Evolutionary conservation across 2,888 invertebrate genomes (phyloP), one percentile per base, ranked within the genome.

Genomic region (Onchidella celtica): DNA sequence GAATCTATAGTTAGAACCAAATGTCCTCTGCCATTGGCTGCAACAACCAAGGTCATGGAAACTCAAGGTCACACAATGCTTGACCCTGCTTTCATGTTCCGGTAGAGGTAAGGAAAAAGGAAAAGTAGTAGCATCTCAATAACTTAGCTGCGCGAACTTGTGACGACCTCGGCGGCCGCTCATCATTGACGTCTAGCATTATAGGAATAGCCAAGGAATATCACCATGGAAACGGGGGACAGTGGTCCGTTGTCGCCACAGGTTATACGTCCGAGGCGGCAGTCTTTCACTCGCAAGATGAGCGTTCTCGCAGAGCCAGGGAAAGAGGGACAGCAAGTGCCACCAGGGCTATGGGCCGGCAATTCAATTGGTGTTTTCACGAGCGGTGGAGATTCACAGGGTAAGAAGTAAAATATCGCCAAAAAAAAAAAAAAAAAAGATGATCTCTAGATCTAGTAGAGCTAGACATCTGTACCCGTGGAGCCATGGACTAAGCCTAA

Each of bases 301-400:
- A 91, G 91, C 77, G 87, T 90, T 61, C 83, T 88, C 81, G 88
- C 86, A 14, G 87, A 87, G 9, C 88, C 88, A 57, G 92, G 93
- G 32, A 90, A 88, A 82, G 94, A 94, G 84, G 94, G 93, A 2
- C 91, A 91, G 82, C 84, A 89, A 57, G 90, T 94, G 4, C 87
- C 88, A 4, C 85, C 88, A 29, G 90, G 89, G 9, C 82, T 85
- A 47, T 89, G 89, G 82, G 97, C 96, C 91, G 98, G 98, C 79
- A 97, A 97, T 93, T 97, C 97, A 40, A 95, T 99, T 84, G 99
- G 97, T 17, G 98, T 99, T 59, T 97, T 99, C 92, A 99, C 99
- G 78, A 98, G 98, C 92, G 99, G 99, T 88, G 99, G 99, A 79
- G 99, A 99, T 94, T 98, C 98, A 34, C 98, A 95, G 96, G 96